These are phyloP conservation scores for Sipha flava DNA, from an alignment of 1,140 invertebrate species.

Conservation along the genomic window DNA sequence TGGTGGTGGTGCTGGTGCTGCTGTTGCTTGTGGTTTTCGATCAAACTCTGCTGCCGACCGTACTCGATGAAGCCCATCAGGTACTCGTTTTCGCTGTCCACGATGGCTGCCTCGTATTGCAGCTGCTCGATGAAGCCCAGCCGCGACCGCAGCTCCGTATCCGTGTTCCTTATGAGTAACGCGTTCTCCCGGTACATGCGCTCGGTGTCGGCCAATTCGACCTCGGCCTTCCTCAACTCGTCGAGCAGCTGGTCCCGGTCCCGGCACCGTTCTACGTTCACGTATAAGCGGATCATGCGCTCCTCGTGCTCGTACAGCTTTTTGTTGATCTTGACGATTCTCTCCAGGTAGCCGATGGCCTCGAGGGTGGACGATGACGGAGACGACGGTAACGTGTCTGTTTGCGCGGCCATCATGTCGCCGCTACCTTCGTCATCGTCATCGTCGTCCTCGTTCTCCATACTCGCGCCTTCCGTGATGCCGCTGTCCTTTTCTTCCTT, in stretches of 20 bases:
- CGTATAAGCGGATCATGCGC: conserved; percentile 53
- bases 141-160: conserved; percentile 54
- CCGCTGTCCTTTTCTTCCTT: conserved; percentile 24
- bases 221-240: conserved; percentile 32
- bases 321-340: conserved; percentile 61
- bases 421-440: neutral
- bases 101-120: conserved; percentile 54
- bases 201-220: conserved; percentile 50
- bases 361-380: neutral
- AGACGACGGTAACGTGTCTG: too few species aligned
- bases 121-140: conserved; percentile 54
- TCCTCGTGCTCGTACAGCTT: conserved; percentile 61
- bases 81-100: conserved; percentile 50
- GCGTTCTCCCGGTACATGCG: conserved; percentile 57
- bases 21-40: neutral
- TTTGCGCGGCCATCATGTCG: neutral
- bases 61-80: conserved; percentile 11
- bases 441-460: conserved; percentile 32
- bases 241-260: conserved; percentile 39
- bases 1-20: neutral
- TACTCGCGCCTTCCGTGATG: neutral
- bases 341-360: conserved; percentile 58
- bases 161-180: conserved; percentile 53
- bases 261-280: conserved; percentile 55
- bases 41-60: neutral